Evolutionary conservation across 2,797 vertebrate genomes (phyloP).

Genomic region (Syndactyla subalaris): DNA sequence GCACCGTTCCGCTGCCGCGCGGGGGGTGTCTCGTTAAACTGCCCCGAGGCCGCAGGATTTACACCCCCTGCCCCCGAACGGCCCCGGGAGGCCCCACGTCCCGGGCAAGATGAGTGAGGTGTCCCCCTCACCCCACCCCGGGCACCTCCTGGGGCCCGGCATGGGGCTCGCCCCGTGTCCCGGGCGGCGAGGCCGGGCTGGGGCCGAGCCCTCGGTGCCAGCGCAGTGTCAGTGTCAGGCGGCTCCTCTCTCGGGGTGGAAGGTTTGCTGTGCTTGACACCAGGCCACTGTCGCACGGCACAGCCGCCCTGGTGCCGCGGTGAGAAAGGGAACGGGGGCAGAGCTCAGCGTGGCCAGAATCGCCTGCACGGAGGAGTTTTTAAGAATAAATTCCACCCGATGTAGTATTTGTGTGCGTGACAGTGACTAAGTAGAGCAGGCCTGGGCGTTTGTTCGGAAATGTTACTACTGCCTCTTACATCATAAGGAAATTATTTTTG

Average conservation of each 20-base stretch:
- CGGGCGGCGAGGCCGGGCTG: not conserved
- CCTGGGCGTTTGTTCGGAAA: not conserved
- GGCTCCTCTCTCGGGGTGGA: no score
- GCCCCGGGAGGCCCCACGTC: not conserved
- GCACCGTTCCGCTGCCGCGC: not conserved
- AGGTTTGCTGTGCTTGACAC: not conserved
- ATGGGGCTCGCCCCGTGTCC: accelerated
- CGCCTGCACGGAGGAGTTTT: accelerated
- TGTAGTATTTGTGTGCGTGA: not conserved
- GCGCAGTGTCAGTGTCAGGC: not conserved
- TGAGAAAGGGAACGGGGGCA: not conserved
- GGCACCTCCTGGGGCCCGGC: not conserved
- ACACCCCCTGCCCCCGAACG: accelerated
- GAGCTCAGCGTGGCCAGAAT: no score
- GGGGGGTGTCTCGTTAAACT: not conserved
- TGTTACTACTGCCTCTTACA: not conserved
- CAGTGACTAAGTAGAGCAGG: not conserved
- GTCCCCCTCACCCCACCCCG: no score
- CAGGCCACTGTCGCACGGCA: accelerated
- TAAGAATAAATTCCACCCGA: accelerated
- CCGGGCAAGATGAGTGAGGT: not conserved
- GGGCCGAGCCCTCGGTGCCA: not conserved
- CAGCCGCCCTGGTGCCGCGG: accelerated
- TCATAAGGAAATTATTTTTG: not conserved
- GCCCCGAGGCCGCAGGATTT: not conserved